phyloP scores from a whole-genome alignment of 2,888 invertebrate genomes.

The Conomelus anceps region DNA sequence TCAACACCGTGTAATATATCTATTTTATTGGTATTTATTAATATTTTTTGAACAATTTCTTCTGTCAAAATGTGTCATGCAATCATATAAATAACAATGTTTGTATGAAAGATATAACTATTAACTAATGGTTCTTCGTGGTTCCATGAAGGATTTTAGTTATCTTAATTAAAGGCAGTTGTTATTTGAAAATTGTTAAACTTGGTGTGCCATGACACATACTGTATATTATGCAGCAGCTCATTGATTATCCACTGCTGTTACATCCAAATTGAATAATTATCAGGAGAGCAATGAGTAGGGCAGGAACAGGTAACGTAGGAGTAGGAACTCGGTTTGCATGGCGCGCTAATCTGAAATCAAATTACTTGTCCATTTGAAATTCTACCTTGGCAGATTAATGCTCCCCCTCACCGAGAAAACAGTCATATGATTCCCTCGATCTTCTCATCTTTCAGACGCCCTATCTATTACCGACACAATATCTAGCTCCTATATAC shows the following conservation, averaged over 20 bases:
- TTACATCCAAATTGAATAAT: neutral
- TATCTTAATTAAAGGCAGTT: neutral
- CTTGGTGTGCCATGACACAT: neutral
- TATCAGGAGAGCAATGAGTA: neutral
- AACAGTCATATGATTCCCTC: neutral
- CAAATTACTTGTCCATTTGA: neutral
- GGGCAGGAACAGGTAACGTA: neutral
- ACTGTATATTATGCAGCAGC: neutral
- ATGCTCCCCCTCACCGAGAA: neutral
- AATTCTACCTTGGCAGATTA: neutral
- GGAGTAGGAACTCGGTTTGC: neutral
- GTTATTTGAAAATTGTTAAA: neutral
- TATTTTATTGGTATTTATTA: no score
- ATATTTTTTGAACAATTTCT: no score
- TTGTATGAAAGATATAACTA: no score
- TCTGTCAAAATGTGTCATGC: no score
- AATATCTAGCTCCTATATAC: neutral
- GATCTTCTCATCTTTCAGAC: neutral
- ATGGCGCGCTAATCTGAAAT: neutral
- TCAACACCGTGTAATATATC: no score
- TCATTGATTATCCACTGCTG: neutral
- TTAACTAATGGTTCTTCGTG: no score
- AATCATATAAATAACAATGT: no score
- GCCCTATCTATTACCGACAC: neutral
- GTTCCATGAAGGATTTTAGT: no score